Percentiles rank a stretch among this genome's conserved stretches.
phyloP scores from a whole-genome alignment of 2,888 invertebrate species.

The Cataglyphis rosenhaueri region DNA sequence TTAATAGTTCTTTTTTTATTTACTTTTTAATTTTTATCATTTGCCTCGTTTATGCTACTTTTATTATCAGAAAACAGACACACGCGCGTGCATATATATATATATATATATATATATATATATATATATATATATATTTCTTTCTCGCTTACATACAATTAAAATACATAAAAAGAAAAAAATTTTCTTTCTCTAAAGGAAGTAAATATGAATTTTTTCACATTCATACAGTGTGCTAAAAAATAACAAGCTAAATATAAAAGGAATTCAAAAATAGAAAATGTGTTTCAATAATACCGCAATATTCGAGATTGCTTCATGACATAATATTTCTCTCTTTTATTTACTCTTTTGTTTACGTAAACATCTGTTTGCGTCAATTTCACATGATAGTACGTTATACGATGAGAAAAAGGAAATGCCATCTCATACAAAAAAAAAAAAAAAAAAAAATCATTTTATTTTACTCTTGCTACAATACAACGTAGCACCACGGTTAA shows the following conservation, averaged over 20 bases:
- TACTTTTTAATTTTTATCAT: no score
- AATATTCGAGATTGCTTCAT: neutral
- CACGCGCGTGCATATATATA: no score
- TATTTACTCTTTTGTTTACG: constrained; percentile 10
- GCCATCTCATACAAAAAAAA: neutral
- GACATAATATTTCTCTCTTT: neutral
- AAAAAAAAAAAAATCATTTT: neutral
- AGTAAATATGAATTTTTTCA: neutral
- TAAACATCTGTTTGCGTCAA: constrained; percentile 21
- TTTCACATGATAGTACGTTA: constrained; percentile 20
- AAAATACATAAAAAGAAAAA: neutral
- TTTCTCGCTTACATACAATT: neutral
- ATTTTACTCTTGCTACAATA: neutral
- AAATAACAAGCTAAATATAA: neutral
- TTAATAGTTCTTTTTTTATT: no score
- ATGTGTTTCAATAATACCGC: constrained; percentile 6
- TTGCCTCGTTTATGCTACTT: no score
- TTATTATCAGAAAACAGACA: no score
- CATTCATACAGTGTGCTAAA: neutral
- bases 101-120: neutral
- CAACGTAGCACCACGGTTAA: constrained; percentile 17
- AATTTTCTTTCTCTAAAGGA: neutral
- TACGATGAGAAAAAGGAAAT: constrained; percentile 28
- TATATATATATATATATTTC: neutral
- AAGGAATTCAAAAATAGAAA: constrained; percentile 4